Percentiles rank a stretch among this genome's conserved stretches.
phyloP scores from a whole-genome alignment of 2,113 vertebrate species.

The Odobenus rosmarus region DNA sequence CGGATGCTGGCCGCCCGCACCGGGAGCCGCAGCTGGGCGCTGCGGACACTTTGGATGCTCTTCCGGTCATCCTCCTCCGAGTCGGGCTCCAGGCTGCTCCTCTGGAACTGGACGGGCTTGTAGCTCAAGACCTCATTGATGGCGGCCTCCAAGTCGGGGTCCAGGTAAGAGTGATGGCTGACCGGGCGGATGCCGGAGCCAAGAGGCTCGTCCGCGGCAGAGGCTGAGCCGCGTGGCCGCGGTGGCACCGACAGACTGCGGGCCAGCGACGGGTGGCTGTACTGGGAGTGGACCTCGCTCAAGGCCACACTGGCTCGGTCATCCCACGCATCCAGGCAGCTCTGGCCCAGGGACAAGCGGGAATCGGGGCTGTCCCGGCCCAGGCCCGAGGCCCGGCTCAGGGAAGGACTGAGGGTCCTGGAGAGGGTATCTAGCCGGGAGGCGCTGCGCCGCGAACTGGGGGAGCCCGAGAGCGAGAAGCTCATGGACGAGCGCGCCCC shows the following conservation, averaged over 20 bases:
- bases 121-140: conserved; percentile 97
- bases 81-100: conserved; percentile 89
- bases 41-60: conserved; percentile 82
- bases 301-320: conserved; percentile 83
- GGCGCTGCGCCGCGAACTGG: conserved; percentile 84
- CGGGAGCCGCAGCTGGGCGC: conserved; percentile 72
- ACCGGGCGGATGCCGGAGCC: conserved; percentile 83
- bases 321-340: conserved; percentile 91
- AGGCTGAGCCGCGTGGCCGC: conserved; percentile 79
- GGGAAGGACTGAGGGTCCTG: conserved; percentile 83
- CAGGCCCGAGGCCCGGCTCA: conserved; percentile 78
- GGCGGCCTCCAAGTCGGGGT: conserved; percentile 96
- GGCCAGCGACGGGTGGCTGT: conserved; percentile 89
- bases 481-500: conserved; percentile 89
- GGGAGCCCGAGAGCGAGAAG: conserved; percentile 87
- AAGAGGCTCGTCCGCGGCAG: conserved; percentile 63
- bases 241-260: conserved; percentile 96
- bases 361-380: conserved; percentile 87
- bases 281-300: conserved; percentile 86
- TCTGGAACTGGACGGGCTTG: conserved; percentile 90
- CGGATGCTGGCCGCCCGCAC: conserved; percentile 84
- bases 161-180: conserved; percentile 92
- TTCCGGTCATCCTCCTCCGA: conserved; percentile 88
- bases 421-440: conserved; percentile 85
- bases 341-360: conserved; percentile 87